These are phyloP conservation scores for Ornithoptera alexandrae DNA, from an alignment of 2,888 invertebrate genomes.

Conservation along the genomic window DNA sequence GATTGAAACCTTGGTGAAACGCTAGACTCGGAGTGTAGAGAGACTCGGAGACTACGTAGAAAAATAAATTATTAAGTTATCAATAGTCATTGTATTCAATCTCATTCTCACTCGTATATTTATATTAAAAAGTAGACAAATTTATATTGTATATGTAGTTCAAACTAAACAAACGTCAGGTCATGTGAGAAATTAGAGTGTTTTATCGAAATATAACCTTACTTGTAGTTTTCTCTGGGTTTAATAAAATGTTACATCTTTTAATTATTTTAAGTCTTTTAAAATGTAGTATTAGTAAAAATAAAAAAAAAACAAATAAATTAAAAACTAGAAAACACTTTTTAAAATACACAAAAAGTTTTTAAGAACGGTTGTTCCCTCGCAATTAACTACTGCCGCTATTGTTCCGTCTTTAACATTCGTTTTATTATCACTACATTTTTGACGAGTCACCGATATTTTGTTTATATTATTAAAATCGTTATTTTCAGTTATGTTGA, in stretches of 20 bases:
- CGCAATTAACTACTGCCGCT: conserved; percentile 52
- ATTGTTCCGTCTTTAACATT: conserved; percentile 40
- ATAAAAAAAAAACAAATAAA: background rate
- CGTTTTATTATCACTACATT: conserved; percentile 10
- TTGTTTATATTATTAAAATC: conserved; percentile 8
- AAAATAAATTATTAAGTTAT: no score
- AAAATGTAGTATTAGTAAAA: no score
- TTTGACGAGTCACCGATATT: background rate
- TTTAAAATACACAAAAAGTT: conserved; percentile 68
- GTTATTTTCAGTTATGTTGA: background rate
- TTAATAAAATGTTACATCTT: background rate
- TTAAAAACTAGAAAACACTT: conserved; percentile 54
- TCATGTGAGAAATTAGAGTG: background rate
- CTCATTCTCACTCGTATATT: no score
- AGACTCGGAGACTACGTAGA: no score
- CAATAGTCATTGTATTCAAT: no score
- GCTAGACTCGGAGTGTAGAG: no score
- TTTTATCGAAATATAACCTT: background rate
- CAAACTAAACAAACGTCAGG: no score
- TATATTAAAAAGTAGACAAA: no score
- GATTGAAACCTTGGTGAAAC: no score
- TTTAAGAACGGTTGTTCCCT: conserved; percentile 52
- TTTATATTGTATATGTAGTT: no score
- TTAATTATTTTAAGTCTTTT: background rate
- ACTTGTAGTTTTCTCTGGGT: background rate